Evolutionary conservation across 2,888 invertebrate species (phyloP), one percentile per base, ranked within the genome.

Genomic region (Drosophila nr. perissopoda): DNA sequence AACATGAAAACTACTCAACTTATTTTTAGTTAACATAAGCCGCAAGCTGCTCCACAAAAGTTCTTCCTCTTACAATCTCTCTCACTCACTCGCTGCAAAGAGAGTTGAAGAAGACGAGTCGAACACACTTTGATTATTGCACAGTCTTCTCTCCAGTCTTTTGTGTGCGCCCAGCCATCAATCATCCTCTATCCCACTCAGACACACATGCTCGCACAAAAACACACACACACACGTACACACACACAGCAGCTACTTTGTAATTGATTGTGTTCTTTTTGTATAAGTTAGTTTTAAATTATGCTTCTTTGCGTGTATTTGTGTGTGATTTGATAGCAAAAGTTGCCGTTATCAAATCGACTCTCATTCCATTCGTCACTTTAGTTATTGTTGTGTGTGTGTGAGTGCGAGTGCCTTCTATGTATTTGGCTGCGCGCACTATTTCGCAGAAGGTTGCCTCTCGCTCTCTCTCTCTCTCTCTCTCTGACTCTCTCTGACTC

Each of bases 261-360:
- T 63, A 53, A 69, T 64, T 53, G 60, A 75, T 59, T 71, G 58
- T 70, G 49, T 75, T 73, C 25, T 16, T 46, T 52, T 42, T 62
- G 57, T 70, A 58, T 80, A 76, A 80, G 70, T 80, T 76, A 70
- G 76, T 61, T 69, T 68, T 56, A 56, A 79, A 74, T 62, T 74
- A 53, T 69, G 57, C 34, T 78, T 71, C 48, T 70, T 58, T 65
- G 60, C 49, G 48, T 57, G 66, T 1, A 31, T 36, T 29, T 52
- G 56, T 34, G 76, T 42, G 36, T 27, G 29, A 31, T 56, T 54
- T 57, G 74, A 53, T 56, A 66, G 63, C 33, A 49, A 42, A 25
- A 60, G 46, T 57, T 73, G 46, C 56, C 40, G 13, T 21, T 49
- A 33, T 67, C n/a, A n/a, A 31, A 25, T 21, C 8, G n/a, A 46